Conservation (phyloP, 2,797 vertebrate genomes). For the Lepilemur ruficaudatus region DNA sequence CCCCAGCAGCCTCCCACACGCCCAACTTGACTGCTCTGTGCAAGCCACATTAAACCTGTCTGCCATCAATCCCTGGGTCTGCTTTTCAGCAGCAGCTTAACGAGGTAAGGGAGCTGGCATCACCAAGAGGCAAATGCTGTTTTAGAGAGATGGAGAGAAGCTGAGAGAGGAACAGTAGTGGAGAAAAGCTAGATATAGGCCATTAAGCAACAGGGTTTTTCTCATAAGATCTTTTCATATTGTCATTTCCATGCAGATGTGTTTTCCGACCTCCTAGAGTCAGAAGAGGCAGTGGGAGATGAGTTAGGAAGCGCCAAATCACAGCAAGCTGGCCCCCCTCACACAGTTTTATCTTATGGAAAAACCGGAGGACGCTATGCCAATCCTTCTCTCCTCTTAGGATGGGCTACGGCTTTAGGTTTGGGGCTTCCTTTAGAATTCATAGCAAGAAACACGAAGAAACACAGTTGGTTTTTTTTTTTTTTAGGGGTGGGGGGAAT, state of each 20-base stretch:
- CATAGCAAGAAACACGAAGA: neutral
- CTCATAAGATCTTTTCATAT: slow-evolving; percentile 32
- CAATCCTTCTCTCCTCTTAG: neutral
- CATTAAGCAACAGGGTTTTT: slow-evolving; percentile 56
- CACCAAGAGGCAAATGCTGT: slow-evolving; percentile 78
- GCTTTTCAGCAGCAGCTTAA: slow-evolving; percentile 79
- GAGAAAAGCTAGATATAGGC: slow-evolving; percentile 38
- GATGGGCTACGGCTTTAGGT: neutral
- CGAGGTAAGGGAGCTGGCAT: slow-evolving; percentile 74
- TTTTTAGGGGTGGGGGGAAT: neutral
- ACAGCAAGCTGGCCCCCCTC: neutral
- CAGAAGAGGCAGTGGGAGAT: slow-evolving; percentile 17
- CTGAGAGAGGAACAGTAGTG: slow-evolving; percentile 16
- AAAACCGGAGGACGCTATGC: neutral
- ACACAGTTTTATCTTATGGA: neutral
- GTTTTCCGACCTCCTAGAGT: slow-evolving; percentile 23
- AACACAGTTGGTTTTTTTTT: neutral
- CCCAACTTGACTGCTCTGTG: slow-evolving; percentile 78
- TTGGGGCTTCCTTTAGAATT: slow-evolving; percentile 18
- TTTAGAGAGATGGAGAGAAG: slow-evolving; percentile 59
- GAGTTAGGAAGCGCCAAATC: neutral
- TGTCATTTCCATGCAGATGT: slow-evolving; percentile 63
- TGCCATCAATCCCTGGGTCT: slow-evolving; percentile 78
- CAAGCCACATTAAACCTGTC: slow-evolving; percentile 81
- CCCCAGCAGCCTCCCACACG: slow-evolving; percentile 80